Conservation (phyloP, 1,140 invertebrate genomes). For the Rhopalosiphum maidis region DNA sequence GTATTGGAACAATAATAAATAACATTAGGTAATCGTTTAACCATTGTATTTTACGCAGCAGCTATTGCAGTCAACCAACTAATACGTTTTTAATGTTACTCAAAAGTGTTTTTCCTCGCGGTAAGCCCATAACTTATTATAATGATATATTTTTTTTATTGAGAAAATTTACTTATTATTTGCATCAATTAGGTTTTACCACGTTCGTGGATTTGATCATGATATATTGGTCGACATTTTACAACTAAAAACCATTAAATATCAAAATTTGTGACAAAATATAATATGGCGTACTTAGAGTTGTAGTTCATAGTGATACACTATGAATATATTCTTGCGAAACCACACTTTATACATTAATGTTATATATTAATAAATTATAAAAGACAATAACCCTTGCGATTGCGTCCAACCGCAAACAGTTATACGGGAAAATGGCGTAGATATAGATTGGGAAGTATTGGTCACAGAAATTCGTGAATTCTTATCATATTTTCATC, state of each 20-base stretch:
- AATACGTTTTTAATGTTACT: conserved; percentile 30
- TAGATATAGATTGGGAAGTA: neutral
- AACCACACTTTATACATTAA: no score
- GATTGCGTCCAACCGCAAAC: neutral
- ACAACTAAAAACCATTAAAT: neutral
- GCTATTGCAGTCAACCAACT: neutral
- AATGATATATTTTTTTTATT: neutral
- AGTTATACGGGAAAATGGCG: neutral
- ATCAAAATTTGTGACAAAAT: neutral
- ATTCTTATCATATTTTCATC: neutral
- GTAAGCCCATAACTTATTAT: neutral
- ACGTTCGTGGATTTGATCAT: neutral
- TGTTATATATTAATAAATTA: neutral
- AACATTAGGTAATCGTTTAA: neutral
- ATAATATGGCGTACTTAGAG: no score
- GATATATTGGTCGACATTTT: neutral
- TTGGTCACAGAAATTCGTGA: neutral
- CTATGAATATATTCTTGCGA: no score
- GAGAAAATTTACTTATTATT: neutral
- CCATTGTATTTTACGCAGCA: neutral
- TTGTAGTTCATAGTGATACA: no score
- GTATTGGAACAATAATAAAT: conserved; percentile 31
- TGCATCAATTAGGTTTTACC: neutral
- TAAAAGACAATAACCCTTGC: neutral
- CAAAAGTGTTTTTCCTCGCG: neutral